phyloP scores from a whole-genome alignment of 2,797 vertebrate genomes.

The Champsocephalus esox region DNA sequence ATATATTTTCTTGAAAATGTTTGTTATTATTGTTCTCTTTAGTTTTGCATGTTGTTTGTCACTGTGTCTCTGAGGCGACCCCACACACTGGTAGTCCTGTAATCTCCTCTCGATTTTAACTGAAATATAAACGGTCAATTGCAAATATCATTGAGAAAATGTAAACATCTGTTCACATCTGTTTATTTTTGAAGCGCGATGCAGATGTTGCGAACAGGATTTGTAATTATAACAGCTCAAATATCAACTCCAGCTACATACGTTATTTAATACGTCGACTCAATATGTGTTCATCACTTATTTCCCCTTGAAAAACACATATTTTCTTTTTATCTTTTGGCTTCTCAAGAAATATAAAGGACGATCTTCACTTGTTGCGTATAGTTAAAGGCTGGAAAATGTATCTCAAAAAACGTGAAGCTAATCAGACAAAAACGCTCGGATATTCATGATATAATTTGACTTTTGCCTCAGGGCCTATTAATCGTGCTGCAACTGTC shows the following conservation, averaged over 20 bases:
- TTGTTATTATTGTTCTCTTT: conserved; percentile 51
- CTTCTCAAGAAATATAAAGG: neutral
- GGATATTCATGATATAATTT: neutral
- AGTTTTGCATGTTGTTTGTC: conserved; percentile 57
- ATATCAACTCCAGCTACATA: neutral
- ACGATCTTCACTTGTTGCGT: conserved; percentile 55
- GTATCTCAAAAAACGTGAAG: neutral
- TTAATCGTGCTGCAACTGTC: conserved; percentile 29
- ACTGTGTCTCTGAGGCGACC: conserved; percentile 32
- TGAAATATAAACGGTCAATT: conserved; percentile 11
- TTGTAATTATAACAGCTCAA: conserved; percentile 23
- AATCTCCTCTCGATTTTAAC: conserved; percentile 1
- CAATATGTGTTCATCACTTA: neutral
- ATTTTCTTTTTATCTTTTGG: conserved; percentile 10
- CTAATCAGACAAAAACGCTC: neutral
- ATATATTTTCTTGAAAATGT: conserved; percentile 61
- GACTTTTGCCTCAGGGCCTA: neutral
- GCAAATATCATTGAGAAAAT: neutral
- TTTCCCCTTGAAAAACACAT: neutral
- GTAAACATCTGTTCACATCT: conserved; percentile 29
- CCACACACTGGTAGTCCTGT: neutral
- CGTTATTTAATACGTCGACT: neutral
- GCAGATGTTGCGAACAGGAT: conserved; percentile 30
- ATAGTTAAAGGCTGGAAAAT: conserved; percentile 15
- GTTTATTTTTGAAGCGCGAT: conserved; percentile 15